Conservation (phyloP, 2,797 vertebrate genomes). For the Pantherophis alleghaniensis region DNA sequence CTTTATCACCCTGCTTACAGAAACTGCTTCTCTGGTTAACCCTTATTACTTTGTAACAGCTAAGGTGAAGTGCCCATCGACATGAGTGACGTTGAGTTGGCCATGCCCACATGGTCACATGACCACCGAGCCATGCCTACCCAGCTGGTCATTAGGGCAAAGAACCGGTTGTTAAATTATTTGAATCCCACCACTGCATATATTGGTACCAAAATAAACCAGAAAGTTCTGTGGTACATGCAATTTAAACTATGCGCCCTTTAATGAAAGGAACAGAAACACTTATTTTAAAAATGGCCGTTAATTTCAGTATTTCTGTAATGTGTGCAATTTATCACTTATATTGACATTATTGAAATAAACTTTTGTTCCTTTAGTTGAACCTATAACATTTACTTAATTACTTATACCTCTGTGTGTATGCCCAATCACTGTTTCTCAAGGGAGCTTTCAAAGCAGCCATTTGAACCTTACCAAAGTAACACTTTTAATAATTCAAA, state of each 20-base stretch:
- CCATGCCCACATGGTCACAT: too few species aligned
- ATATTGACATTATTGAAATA: neutral
- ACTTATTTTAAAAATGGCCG: neutral
- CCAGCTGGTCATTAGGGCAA: too few species aligned
- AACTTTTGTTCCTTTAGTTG: neutral
- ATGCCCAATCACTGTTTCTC: neutral
- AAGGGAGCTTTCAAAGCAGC: neutral
- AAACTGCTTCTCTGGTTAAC: too few species aligned
- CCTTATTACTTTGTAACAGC: too few species aligned
- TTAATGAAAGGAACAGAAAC: neutral
- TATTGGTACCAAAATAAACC: constrained; percentile 39
- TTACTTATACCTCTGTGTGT: neutral
- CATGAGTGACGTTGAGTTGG: too few species aligned
- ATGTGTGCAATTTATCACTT: neutral
- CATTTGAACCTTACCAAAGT: neutral
- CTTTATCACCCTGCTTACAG: too few species aligned
- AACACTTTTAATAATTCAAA: neutral
- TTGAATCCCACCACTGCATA: too few species aligned
- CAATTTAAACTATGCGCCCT: constrained; percentile 15
- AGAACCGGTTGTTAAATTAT: too few species aligned
- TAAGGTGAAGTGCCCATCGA: too few species aligned
- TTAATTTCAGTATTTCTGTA: constrained; percentile 5
- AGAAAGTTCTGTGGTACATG: neutral
- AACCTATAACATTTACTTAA: neutral
- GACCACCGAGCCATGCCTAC: too few species aligned